Base-by-base conservation (phyloP, 2,113 vertebrate genomes). In the Dicerorhinus sumatrensis region DNA sequence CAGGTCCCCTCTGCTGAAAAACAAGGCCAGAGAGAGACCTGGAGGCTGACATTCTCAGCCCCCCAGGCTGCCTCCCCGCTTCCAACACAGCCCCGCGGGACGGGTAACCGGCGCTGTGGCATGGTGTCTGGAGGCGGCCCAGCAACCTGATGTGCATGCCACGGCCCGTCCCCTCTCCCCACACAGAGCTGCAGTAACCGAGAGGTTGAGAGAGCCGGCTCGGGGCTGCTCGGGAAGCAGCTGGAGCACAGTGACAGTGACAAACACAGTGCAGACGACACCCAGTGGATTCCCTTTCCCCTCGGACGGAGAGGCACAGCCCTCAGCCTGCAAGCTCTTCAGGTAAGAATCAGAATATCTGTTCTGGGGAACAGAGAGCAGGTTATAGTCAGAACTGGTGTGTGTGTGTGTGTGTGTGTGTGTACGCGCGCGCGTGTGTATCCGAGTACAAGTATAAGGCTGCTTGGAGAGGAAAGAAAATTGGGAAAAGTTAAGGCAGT, bases 101-200 rank as follows among this genome's bases (percentile, higher is more conserved):
- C 97, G 83, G 92, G 92, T n/a, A 94, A 97, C 70, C 60, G 9
- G 81, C 72, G 79, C 88, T 85, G 92, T 89, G 97, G 96, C 96
- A 94, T 12, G 54, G 51, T 46, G 62, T 91, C 86, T 98, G 98
- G 98, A 97, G 94, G 91, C 92, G 11, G 95, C 88, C 97, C 97
- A 97, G 92, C 96, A 97, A 95, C 96, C 97, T 97, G 97, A 97
- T 92, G 96, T 96, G 94, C 97, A 76, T 97, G 96, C 95, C 86
- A 70, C 36, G 12, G 96, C 98, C 95, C 79, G 77, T 98, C 98
- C 81, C 97, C 94, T 97, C 97, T 97, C 98, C 86, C 89, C 91
- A 97, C 94, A 96, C 95, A 96, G 96, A 92, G 95, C 96, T 11
- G 96, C 96, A 60, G 93, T 29, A 92, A 36, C 93, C 14, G n/a